These are phyloP conservation scores for Acrobasis consociella DNA, from an alignment of 2,888 invertebrate species.

Conservation along the genomic window DNA sequence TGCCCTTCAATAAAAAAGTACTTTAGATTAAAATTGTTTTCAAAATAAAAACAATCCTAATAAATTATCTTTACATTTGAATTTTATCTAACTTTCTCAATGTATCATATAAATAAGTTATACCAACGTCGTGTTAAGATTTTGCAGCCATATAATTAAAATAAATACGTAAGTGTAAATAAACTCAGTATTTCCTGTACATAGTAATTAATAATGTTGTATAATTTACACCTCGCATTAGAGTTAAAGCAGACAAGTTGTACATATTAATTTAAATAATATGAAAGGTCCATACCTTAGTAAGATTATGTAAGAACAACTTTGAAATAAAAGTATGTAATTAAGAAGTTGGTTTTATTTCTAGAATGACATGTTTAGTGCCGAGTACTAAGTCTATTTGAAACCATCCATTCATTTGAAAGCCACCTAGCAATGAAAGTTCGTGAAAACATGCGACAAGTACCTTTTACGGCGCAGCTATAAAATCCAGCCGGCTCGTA, in stretches of 20 bases:
- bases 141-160: slow-evolving; percentile 24
- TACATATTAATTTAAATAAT: slow-evolving; percentile 50
- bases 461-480: slow-evolving; percentile 35
- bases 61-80: background rate
- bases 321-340: slow-evolving; percentile 13
- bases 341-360: slow-evolving; percentile 12
- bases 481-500: slow-evolving; percentile 30
- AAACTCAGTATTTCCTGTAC: slow-evolving; percentile 34
- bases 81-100: slow-evolving; percentile 2
- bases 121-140: slow-evolving; percentile 14
- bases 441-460: slow-evolving; percentile 33
- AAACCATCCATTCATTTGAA: slow-evolving; percentile 28
- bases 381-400: slow-evolving; percentile 18
- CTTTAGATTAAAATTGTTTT: too few species aligned
- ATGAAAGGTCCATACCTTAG: slow-evolving; percentile 16
- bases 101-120: slow-evolving; percentile 21
- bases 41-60: too few species aligned
- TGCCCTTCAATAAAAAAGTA: too few species aligned
- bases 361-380: background rate
- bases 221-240: slow-evolving; percentile 62
- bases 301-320: slow-evolving; percentile 27
- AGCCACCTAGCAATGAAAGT: slow-evolving; percentile 31
- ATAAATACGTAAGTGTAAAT: slow-evolving; percentile 33
- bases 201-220: slow-evolving; percentile 35
- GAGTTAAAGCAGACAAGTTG: slow-evolving; percentile 46